phyloP scores from a whole-genome alignment of 2,797 vertebrate species.

The Sus cebifrons region DNA sequence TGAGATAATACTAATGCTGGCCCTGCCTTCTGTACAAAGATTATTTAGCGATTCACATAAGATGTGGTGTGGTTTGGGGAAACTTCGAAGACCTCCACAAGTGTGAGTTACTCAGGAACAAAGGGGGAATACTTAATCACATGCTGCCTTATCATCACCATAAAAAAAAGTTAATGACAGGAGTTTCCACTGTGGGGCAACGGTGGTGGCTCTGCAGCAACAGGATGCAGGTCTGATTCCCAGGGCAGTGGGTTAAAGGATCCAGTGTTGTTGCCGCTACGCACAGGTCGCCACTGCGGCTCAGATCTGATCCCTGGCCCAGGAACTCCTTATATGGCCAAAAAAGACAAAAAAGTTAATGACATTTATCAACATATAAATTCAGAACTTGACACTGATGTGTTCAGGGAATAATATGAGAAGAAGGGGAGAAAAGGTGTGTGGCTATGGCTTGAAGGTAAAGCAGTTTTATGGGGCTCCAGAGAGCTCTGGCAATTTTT shows the following conservation, averaged over 20 bases:
- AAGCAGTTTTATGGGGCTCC: constrained; percentile 24
- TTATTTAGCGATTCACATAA: background rate
- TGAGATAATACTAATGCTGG: background rate
- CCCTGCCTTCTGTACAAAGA: background rate
- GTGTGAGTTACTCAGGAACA: background rate
- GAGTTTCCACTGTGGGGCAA: no score
- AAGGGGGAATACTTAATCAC: constrained; percentile 38
- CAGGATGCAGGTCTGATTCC: no score
- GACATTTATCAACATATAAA: constrained; percentile 64
- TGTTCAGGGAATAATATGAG: constrained; percentile 24
- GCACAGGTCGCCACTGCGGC: no score
- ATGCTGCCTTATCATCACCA: background rate
- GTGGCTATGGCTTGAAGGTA: constrained; percentile 2
- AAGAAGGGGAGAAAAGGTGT: background rate
- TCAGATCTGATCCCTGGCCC: no score
- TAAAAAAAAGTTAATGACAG: constrained; percentile 15
- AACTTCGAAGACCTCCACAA: constrained; percentile 45
- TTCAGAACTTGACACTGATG: constrained; percentile 27
- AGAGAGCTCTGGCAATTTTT: background rate
- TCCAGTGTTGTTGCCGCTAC: no score
- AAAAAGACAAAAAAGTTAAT: background rate
- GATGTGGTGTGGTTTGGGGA: background rate
- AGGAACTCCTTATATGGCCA: no score
- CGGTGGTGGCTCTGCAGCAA: no score
- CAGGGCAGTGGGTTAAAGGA: no score